Percentiles rank a stretch among this genome's conserved stretches.
Conservation (phyloP, 1,140 invertebrate genomes). For the Arion vulgaris region DNA sequence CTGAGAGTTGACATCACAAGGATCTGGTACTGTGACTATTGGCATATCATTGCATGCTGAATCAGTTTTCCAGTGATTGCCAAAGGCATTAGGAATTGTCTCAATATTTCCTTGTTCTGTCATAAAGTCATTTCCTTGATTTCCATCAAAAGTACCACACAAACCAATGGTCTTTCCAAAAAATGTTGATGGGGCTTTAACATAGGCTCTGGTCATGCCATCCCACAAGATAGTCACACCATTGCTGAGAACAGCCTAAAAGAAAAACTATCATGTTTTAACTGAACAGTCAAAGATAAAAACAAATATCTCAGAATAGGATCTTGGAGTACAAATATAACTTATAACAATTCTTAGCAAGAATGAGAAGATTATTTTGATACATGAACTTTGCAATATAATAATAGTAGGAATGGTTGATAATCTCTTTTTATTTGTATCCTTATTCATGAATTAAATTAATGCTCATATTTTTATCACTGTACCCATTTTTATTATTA, state of each 20-base stretch:
- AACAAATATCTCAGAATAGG: too few relatives aligned
- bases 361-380: too few relatives aligned
- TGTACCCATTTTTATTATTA: too few relatives aligned
- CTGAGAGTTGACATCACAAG: constrained; percentile 60
- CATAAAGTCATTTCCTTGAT: constrained; percentile 90
- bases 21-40: constrained; percentile 47
- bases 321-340: too few relatives aligned
- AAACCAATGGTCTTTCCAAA: constrained; percentile 80
- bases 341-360: too few relatives aligned
- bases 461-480: too few relatives aligned
- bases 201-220: constrained; percentile 80
- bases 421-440: too few relatives aligned
- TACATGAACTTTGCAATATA: too few relatives aligned
- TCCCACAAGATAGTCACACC: constrained; percentile 85
- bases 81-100: constrained; percentile 82
- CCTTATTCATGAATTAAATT: too few relatives aligned
- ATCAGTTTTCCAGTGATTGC: constrained; percentile 89
- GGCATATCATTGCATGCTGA: constrained; percentile 80
- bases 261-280: not conserved
- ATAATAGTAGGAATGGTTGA: too few relatives aligned
- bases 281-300: too few relatives aligned
- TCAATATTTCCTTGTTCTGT: constrained; percentile 88
- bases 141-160: constrained; percentile 90
- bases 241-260: constrained; percentile 81
- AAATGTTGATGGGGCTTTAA: constrained; percentile 84